These are phyloP conservation scores for Terebella lapidaria DNA, from an alignment of 2,888 invertebrate species.

Conservation along the genomic window DNA sequence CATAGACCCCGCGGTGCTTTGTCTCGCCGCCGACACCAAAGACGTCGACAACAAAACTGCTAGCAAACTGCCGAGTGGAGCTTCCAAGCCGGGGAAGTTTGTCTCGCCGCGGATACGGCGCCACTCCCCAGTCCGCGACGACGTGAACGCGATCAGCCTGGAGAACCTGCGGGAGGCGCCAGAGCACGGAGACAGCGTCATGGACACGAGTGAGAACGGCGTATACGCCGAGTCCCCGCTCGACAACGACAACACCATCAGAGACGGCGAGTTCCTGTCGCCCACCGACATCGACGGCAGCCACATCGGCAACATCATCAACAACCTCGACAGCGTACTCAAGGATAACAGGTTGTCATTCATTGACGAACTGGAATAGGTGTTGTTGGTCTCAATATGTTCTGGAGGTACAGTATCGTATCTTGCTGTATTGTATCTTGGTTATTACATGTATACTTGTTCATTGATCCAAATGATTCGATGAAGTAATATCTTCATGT, in stretches of 20 bases:
- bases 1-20: background rate
- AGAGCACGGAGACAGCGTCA: background rate
- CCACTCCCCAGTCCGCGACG: too few relatives aligned
- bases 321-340: background rate
- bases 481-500: too few relatives aligned
- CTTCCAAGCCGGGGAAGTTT: background rate
- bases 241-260: background rate
- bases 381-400: too few relatives aligned
- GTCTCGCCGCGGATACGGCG: too few relatives aligned
- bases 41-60: background rate
- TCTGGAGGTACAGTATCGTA: too few relatives aligned
- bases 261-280: background rate
- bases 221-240: background rate
- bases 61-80: background rate
- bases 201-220: too few relatives aligned
- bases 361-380: conserved; percentile 1
- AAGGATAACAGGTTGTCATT: background rate
- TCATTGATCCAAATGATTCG: too few relatives aligned
- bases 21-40: background rate
- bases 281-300: background rate
- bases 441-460: too few relatives aligned
- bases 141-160: background rate
- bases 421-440: too few relatives aligned
- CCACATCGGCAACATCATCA: background rate
- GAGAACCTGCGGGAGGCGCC: background rate